Percentiles rank a stretch among this genome's conserved stretches.
Conservation (phyloP, 2,113 vertebrate genomes). For the Chaetodon auriga region DNA sequence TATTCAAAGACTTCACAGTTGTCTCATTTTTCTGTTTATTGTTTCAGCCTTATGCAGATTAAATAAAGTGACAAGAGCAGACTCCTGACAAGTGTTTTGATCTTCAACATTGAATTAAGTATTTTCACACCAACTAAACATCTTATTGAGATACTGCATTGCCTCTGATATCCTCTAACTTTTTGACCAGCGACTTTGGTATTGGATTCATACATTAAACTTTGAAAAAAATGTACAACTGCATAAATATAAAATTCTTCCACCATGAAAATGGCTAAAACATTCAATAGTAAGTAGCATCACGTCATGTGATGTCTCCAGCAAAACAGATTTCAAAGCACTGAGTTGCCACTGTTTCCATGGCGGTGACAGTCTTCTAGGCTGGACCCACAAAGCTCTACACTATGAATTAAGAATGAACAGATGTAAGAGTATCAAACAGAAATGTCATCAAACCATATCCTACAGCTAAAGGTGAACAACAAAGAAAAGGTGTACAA, state of each 20-base stretch:
- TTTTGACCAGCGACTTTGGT: slow-evolving; percentile 99
- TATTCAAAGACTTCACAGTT: slow-evolving; percentile 67
- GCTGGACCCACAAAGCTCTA: slow-evolving; percentile 87
- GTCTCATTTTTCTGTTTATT: slow-evolving; percentile 85
- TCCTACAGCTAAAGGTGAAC: slow-evolving; percentile 80
- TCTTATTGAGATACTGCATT: slow-evolving; percentile 96
- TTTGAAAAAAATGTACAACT: slow-evolving; percentile 99
- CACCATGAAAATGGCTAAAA: slow-evolving; percentile 99
- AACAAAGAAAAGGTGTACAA: slow-evolving; percentile 77
- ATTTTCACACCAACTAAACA: slow-evolving; percentile 89
- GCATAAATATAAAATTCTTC: slow-evolving; percentile 99
- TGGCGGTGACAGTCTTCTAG: slow-evolving; percentile 82
- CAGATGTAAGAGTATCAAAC: slow-evolving; percentile 74
- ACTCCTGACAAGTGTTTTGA: slow-evolving; percentile 92
- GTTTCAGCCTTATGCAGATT: slow-evolving; percentile 95
- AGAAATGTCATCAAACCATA: slow-evolving; percentile 81
- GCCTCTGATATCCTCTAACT: slow-evolving; percentile 90
- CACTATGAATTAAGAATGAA: slow-evolving; percentile 78
- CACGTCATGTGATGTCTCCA: slow-evolving; percentile 93
- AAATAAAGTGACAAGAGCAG: slow-evolving; percentile 96
- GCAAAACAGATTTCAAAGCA: slow-evolving; percentile 87
- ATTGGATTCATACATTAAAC: slow-evolving; percentile 97
- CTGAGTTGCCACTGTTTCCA: slow-evolving; percentile 86
- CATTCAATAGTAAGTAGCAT: slow-evolving; percentile 98
- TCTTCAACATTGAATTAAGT: slow-evolving; percentile 94